Conservation (phyloP, 2,113 vertebrate species). For the Nannospalax galili region DNA sequence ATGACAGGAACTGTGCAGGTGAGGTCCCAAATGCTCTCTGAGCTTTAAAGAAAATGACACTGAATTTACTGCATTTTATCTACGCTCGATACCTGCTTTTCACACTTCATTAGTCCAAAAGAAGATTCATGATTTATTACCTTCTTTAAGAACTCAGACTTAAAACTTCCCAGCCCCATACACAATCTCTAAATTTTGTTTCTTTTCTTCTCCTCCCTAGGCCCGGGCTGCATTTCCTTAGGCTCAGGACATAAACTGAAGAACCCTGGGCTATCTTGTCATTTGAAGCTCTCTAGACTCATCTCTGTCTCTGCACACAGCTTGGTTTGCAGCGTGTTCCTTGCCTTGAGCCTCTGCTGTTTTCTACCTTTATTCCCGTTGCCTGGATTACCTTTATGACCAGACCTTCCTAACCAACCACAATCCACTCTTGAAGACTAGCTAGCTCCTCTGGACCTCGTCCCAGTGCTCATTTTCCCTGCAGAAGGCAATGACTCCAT, state of each 20-base stretch:
- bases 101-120: neutral
- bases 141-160: neutral
- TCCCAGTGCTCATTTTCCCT: neutral
- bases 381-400: neutral
- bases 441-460: neutral
- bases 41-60: neutral
- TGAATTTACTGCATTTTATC: neutral
- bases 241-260: neutral
- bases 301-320: too few species aligned
- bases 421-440: neutral
- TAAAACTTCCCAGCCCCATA: neutral
- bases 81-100: neutral
- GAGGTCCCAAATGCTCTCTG: too few species aligned
- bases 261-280: neutral
- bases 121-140: too few species aligned
- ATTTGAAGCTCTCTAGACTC: neutral
- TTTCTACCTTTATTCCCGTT: neutral
- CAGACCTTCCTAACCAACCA: neutral
- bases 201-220: neutral
- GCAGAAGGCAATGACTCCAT: neutral
- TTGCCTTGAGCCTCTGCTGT: neutral
- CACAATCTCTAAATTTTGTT: neutral
- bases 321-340: neutral
- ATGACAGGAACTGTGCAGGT: neutral
- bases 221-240: neutral